Conservation (phyloP, 2,113 vertebrate genomes). For the Pleuronectes platessa region DNA sequence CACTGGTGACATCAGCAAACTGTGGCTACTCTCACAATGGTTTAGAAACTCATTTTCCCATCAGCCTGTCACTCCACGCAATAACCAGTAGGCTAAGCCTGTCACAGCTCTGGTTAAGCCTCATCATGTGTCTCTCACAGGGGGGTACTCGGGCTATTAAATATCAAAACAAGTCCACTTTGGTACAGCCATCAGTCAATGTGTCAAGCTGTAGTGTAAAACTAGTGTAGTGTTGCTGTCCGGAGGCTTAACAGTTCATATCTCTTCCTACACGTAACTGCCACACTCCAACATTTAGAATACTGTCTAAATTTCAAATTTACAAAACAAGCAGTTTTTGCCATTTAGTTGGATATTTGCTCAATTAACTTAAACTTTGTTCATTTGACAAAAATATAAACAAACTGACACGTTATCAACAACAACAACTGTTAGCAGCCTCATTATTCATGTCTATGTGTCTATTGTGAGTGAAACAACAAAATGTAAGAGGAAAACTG, state of each 20-base stretch:
- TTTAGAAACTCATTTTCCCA: slow-evolving; percentile 67
- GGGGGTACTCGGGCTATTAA: slow-evolving; percentile 52
- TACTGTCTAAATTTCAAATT: background rate
- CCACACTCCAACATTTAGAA: background rate
- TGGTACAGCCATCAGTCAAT: slow-evolving; percentile 49
- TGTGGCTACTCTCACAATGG: slow-evolving; percentile 42
- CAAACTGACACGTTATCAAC: too few relatives aligned
- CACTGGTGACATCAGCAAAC: slow-evolving; percentile 53
- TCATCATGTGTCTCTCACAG: slow-evolving; percentile 56
- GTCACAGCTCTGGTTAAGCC: slow-evolving; percentile 57
- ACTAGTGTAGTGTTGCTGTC: slow-evolving; percentile 12
- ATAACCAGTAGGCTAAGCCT: slow-evolving; percentile 56
- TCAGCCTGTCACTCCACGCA: slow-evolving; percentile 60
- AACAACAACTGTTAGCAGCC: too few relatives aligned
- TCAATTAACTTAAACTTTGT: background rate
- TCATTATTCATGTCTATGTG: too few relatives aligned
- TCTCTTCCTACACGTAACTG: background rate
- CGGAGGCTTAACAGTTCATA: slow-evolving; percentile 1
- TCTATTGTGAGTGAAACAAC: too few relatives aligned
- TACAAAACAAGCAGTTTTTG: background rate
- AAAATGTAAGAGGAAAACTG: too few relatives aligned
- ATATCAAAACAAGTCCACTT: slow-evolving; percentile 67
- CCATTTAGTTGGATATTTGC: background rate
- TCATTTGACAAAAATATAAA: background rate
- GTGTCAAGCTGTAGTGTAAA: slow-evolving; percentile 39